A percentile compares a stretch with the other conserved stretches of the same genome.
Evolutionary conservation across 2,113 vertebrate genomes (phyloP).

Genomic region (Tonatia bakeri): DNA sequence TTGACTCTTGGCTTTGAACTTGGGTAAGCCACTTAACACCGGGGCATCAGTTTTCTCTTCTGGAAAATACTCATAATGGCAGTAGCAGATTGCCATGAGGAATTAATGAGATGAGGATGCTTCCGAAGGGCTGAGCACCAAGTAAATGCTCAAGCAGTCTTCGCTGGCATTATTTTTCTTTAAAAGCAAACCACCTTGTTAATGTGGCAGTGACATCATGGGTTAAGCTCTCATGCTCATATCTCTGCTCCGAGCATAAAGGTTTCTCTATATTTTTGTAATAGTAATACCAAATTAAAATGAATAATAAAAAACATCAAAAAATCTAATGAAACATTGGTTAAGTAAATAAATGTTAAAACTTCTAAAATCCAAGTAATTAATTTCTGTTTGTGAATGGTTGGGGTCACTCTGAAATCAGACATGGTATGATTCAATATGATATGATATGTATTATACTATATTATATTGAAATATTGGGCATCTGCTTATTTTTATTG

Average conservation of each 20-base stretch:
- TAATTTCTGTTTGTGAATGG: neutral
- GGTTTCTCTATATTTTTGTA: neutral
- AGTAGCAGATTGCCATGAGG: accelerated
- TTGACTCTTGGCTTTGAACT: neutral
- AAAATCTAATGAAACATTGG: neutral
- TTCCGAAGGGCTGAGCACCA: neutral
- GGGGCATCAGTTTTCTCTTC: neutral
- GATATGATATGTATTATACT: neutral
- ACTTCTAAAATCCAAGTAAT: neutral
- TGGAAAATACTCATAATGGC: neutral
- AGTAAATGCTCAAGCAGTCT: neutral
- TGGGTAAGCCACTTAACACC: neutral
- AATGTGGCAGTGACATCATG: neutral
- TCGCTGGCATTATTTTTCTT: neutral
- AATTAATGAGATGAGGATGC: neutral
- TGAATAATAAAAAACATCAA: neutral
- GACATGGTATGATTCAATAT: neutral
- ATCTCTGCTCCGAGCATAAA: neutral
- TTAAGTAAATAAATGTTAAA: neutral
- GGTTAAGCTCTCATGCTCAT: neutral
- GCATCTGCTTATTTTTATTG: neutral
- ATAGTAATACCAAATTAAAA: neutral
- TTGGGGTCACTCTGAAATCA: neutral
- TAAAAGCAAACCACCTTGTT: neutral
- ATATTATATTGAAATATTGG: neutral